Evolutionary conservation across 2,888 invertebrate species (phyloP).

Genomic region (Corbicula japonica): DNA sequence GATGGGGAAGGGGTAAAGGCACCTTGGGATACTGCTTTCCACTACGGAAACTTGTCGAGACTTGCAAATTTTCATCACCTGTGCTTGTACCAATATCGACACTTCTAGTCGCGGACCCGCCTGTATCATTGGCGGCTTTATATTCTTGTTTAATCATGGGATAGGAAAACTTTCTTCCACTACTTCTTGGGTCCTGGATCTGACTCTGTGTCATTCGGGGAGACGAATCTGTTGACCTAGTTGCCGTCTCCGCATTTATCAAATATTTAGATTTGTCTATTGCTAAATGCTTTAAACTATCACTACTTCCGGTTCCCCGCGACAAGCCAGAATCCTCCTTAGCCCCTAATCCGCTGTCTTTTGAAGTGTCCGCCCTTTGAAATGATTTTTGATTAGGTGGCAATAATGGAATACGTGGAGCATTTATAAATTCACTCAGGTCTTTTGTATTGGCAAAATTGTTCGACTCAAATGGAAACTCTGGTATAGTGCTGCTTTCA

Average conservation of each 20-base stretch:
- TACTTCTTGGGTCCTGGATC: constrained; percentile 61
- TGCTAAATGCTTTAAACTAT: constrained; percentile 79
- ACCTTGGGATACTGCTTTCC: constrained; percentile 79
- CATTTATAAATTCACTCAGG: constrained; percentile 66
- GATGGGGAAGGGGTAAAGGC: constrained; percentile 81
- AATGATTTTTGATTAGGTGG: constrained; percentile 73
- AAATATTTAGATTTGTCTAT: constrained; percentile 82
- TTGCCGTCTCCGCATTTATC: constrained; percentile 77
- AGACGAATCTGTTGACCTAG: constrained; percentile 66
- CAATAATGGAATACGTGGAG: constrained; percentile 62
- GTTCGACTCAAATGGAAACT: constrained; percentile 70
- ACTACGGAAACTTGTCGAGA: constrained; percentile 58
- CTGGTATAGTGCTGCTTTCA: constrained; percentile 77
- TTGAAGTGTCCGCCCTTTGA: constrained; percentile 63
- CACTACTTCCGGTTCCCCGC: constrained; percentile 74
- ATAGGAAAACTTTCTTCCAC: constrained; percentile 74
- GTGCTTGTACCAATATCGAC: constrained; percentile 75
- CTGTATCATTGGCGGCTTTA: constrained; percentile 57
- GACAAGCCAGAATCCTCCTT: constrained; percentile 76
- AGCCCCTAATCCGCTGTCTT: constrained; percentile 50
- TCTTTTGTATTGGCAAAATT: constrained; percentile 67
- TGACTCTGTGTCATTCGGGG: constrained; percentile 27
- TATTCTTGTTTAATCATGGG: constrained; percentile 70
- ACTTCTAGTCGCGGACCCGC: constrained; percentile 50
- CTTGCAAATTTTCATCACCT: constrained; percentile 67